These are phyloP conservation scores for Trichopria drosophilae DNA, from an alignment of 2,888 invertebrate species.

Conservation along the genomic window DNA sequence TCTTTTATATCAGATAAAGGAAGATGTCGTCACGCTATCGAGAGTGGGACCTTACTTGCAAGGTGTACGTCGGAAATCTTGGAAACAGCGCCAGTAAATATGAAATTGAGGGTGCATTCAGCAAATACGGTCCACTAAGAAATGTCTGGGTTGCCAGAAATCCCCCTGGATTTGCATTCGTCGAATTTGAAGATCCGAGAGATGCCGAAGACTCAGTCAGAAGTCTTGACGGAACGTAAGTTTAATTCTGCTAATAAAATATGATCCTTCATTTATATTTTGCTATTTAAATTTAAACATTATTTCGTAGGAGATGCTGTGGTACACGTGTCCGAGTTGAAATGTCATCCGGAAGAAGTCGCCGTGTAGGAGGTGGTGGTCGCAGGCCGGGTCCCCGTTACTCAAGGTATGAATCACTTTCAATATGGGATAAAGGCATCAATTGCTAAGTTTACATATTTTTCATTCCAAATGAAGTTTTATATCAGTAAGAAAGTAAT, in stretches of 20 bases:
- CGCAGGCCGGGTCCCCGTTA: slow-evolving; percentile 54
- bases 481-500: slow-evolving; percentile 1
- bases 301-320: slow-evolving; percentile 73
- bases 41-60: slow-evolving; percentile 86
- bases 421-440: slow-evolving; percentile 14
- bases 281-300: no score
- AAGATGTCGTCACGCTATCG: slow-evolving; percentile 77
- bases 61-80: slow-evolving; percentile 90
- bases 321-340: slow-evolving; percentile 88
- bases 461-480: no score
- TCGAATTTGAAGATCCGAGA: slow-evolving; percentile 84
- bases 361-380: slow-evolving; percentile 67
- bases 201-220: slow-evolving; percentile 86
- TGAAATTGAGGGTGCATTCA: slow-evolving; percentile 84
- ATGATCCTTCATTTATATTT: not conserved
- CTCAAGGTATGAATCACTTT: slow-evolving; percentile 48
- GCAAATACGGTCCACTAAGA: slow-evolving; percentile 83
- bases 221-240: slow-evolving; percentile 82
- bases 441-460: no score
- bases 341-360: slow-evolving; percentile 87
- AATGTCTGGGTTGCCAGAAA: slow-evolving; percentile 95
- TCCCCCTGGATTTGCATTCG: slow-evolving; percentile 90
- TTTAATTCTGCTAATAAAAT: slow-evolving; percentile 32
- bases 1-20: no score
- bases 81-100: slow-evolving; percentile 89